Percentiles rank a stretch among this genome's conserved stretches.
Evolutionary conservation across 2,888 invertebrate genomes (phyloP).

Genomic region (Cistogaster globosa): DNA sequence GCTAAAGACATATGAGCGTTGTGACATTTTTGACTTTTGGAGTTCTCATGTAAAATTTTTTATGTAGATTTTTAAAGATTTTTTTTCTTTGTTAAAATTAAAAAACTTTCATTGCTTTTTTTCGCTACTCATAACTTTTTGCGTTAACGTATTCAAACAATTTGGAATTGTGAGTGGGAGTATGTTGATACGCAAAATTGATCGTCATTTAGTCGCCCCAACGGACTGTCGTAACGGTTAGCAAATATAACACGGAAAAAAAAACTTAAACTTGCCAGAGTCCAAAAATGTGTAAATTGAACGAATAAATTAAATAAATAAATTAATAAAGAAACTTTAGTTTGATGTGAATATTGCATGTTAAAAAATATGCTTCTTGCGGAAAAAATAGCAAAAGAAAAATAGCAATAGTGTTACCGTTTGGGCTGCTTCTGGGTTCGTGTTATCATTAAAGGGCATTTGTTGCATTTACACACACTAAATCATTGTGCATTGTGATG

Average conservation of each 20-base stretch:
- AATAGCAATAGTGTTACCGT: slow-evolving; percentile 63
- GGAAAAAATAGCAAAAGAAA: too few relatives aligned
- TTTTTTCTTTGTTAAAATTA: background rate
- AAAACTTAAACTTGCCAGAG: slow-evolving; percentile 48
- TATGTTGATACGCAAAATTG: background rate
- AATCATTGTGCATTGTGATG: too few relatives aligned
- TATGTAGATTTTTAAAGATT: too few relatives aligned
- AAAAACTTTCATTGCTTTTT: background rate
- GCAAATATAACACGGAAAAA: background rate
- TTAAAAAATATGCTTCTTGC: slow-evolving; percentile 56
- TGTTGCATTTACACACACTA: slow-evolving; percentile 18
- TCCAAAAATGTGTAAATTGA: slow-evolving; percentile 19
- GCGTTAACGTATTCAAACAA: background rate
- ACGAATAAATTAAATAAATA: background rate
- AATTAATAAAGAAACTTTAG: slow-evolving; percentile 43
- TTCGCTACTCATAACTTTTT: background rate
- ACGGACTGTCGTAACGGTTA: background rate
- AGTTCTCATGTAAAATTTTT: background rate
- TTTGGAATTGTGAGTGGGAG: background rate
- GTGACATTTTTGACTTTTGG: background rate
- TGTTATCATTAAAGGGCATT: slow-evolving; percentile 59
- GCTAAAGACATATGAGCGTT: background rate
- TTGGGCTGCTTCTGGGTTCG: slow-evolving; percentile 35
- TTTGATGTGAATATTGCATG: slow-evolving; percentile 71
- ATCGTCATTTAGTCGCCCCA: background rate